Conservation (phyloP, 2,113 vertebrate genomes). For the Picathartes gymnocephalus region DNA sequence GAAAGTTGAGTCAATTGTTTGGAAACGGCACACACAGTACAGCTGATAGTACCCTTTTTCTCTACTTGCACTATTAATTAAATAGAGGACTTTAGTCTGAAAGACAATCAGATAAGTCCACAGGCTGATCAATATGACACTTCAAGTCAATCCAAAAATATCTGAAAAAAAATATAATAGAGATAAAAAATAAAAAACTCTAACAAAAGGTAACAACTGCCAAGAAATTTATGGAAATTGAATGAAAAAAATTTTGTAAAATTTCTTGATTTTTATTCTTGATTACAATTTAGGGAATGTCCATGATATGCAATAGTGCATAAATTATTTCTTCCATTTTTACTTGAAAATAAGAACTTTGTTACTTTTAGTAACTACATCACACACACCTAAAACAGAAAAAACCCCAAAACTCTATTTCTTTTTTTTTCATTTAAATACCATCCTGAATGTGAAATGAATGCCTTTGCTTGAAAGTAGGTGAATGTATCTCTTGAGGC, state of each 20-base stretch:
- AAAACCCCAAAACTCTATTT: background rate
- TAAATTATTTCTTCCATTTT: background rate
- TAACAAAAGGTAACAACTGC: background rate
- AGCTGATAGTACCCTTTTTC: background rate
- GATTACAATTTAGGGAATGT: background rate
- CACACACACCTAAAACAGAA: background rate
- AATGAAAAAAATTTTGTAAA: background rate
- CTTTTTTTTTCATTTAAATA: background rate
- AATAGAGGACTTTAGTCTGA: background rate
- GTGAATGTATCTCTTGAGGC: background rate
- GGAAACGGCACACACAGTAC: background rate
- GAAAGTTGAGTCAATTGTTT: background rate
- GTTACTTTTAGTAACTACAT: background rate
- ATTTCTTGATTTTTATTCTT: background rate
- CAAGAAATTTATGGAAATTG: background rate
- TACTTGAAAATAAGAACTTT: background rate
- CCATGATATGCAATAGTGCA: rapidly evolving
- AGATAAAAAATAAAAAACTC: background rate
- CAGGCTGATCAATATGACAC: background rate
- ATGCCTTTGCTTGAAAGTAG: background rate
- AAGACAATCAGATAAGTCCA: constrained; percentile 7
- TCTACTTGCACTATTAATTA: background rate
- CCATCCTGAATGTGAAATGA: background rate
- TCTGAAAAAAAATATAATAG: background rate
- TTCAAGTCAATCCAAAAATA: background rate